phyloP scores from a whole-genome alignment of 1,140 invertebrate species.

The Drosophila lacertosa region DNA sequence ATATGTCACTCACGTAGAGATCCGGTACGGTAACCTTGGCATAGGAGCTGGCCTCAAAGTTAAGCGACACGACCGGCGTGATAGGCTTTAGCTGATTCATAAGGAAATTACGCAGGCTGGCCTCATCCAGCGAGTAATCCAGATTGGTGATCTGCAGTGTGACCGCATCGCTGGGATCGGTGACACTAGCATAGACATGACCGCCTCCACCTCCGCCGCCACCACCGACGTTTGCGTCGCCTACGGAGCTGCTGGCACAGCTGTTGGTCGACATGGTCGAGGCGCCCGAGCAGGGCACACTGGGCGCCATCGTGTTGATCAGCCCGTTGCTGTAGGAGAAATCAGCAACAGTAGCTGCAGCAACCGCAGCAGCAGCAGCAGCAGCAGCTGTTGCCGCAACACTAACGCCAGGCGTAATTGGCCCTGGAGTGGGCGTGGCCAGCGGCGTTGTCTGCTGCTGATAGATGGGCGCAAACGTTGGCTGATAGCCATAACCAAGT shows the following conservation, averaged over 20 bases:
- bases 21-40: conserved; percentile 83
- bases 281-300: conserved; percentile 5
- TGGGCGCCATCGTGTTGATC: conserved; percentile 30
- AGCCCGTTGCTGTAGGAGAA: conserved; percentile 12
- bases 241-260: neutral
- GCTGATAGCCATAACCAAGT: conserved; percentile 18
- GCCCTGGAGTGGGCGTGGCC: conserved; percentile 11
- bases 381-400: neutral
- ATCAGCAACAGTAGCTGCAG: conserved; percentile 3
- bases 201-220: no score
- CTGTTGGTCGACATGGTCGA: conserved; percentile 5
- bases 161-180: conserved; percentile 59
- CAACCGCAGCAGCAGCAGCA: no score
- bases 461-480: conserved; percentile 44
- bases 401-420: neutral
- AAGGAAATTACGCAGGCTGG: conserved; percentile 68
- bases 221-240: neutral
- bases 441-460: conserved; percentile 25
- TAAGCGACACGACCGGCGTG: conserved; percentile 76
- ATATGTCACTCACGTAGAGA: conserved; percentile 80
- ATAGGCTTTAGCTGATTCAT: conserved; percentile 81
- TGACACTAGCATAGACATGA: conserved; percentile 24
- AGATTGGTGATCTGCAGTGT: conserved; percentile 83
- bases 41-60: conserved; percentile 77
- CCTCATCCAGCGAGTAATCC: conserved; percentile 79